Base-by-base conservation (phyloP, 1,140 invertebrate genomes). In the Tetragnatha versicolor region DNA sequence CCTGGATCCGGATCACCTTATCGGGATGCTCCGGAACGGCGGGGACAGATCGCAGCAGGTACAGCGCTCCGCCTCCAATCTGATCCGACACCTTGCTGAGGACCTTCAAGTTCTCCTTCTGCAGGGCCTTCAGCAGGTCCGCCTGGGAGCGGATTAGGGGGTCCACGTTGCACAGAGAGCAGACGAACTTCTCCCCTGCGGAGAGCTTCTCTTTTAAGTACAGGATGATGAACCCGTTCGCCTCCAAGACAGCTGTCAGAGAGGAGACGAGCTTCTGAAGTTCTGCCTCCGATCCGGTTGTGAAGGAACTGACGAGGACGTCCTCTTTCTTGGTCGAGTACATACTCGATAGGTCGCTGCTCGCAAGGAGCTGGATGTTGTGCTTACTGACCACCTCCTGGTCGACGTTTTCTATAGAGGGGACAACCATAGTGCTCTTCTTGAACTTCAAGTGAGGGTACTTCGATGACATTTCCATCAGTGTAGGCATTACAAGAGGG, bases 31-130 rank as follows among this genome's bases (percentile, higher is more conserved):
- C 85, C 14, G 86, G 86, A 6, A 86, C 87, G 3, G 88, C 87
- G 98, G n/a, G 92, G 92, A 6, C 94, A 96, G 39, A 95, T 5
- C 69, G 61, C 0, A 76, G 42, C 17, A 75, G 51, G 14, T 76
- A 76, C 27, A 63, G 10, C 0, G 61, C 27, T n/a, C n/a, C n/a
- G 12, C 42, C 17, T n/a, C 68, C 25, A 22, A 66, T 42, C 27
- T 53, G 12, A 47, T 73, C 68, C 1, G 55, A 72, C 3, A 66
- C 47, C 35, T 79, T 73, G 20, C 61, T 73, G 4, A 75, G 20
- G 4, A 72, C 31, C 10, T 39, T 25, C 0, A 79, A 47, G 22
- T 65, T 65, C 3, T 45, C 6, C 4, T 47, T 22, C 3, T 31
- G 35, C 3, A 73, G 58, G 20, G 58, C 17, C 25, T 60, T 31